A percentile compares a stretch with the other conserved stretches of the same genome.
phyloP scores from a whole-genome alignment of 2,888 invertebrate species.

The Dryococelus australis region DNA sequence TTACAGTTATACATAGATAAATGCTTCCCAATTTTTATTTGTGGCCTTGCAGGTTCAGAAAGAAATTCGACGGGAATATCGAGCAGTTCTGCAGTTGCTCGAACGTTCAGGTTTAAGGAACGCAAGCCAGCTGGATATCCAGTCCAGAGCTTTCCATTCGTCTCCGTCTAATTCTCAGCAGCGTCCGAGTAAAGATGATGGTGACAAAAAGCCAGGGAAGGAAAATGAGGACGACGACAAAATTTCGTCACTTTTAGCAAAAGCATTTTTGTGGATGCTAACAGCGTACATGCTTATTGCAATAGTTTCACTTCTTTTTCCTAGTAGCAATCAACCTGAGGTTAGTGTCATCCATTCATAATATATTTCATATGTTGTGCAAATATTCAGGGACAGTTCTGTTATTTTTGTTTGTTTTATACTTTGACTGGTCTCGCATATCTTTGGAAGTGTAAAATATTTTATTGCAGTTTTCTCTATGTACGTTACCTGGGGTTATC shows the following conservation, averaged over 20 bases:
- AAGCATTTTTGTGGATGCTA: constrained; percentile 81
- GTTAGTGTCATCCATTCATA: constrained; percentile 57
- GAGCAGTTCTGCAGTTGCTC: constrained; percentile 60
- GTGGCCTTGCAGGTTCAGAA: constrained; percentile 50
- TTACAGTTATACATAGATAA: no score
- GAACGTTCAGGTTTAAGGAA: constrained; percentile 47
- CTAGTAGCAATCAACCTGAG: constrained; percentile 76
- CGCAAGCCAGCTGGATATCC: constrained; percentile 47
- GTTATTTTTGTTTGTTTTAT: no score
- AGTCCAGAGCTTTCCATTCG: constrained; percentile 43
- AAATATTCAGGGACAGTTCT: no score
- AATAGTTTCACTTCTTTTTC: constrained; percentile 74
- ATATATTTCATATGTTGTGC: neutral
- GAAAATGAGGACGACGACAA: constrained; percentile 71
- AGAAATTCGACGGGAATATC: constrained; percentile 63
- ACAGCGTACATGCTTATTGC: constrained; percentile 77
- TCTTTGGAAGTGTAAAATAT: no score
- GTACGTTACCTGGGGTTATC: no score
- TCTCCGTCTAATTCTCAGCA: constrained; percentile 39
- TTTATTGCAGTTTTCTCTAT: no score
- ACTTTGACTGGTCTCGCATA: no score
- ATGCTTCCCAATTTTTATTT: no score
- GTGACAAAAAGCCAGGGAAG: constrained; percentile 50
- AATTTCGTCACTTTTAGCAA: constrained; percentile 74
- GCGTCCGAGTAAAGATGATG: constrained; percentile 40